Base-by-base conservation (phyloP, 2,113 vertebrate genomes). In the Vidua chalybeata region DNA sequence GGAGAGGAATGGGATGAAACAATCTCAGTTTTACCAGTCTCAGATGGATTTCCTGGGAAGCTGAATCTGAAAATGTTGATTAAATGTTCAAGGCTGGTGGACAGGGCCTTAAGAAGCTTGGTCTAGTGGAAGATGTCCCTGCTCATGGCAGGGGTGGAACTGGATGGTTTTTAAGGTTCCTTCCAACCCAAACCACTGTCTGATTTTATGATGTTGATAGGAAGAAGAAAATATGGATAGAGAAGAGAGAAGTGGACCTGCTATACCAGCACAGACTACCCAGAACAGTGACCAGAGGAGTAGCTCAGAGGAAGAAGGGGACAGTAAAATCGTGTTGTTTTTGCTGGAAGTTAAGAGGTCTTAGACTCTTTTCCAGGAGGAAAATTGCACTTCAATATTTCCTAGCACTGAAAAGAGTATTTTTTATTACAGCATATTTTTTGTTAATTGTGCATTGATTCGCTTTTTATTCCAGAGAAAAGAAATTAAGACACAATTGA, bases 361-460 rank as follows among this genome's bases (percentile, higher is more conserved):
- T 69, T 78, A 58, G 31, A 27, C 5, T 85, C 11, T 33, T 6
- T 81, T 85, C 46, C 63, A 56, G 30, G 27, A 35, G 13, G 61
- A 67, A 89, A 84, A 55, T 61, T 87, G 58, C 30, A 51, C 28
- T 49, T 68, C 11, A 22, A 10, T 39, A 31, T 55, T 62, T 84
- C 67, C 37, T 31, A 28, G 23, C 1, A 1, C 49, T 55, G 74
- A 66, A 82, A 87, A 76, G 8, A 54, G 10, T 31, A 49, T 64
- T 92, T 92, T 92, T 89, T 89, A 89, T 82, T 76, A 6, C 21
- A 43, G n/a, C 62, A 14, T 85, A 83, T 89, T 84, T 94, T 92
- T 67, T 64, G 67, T 74, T 91, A 91, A 94, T 95, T 95, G 41
- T 58, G 7, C 91, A 96, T 94, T 55, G 78, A 83, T 91, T 88